phyloP scores from a whole-genome alignment of 2,113 vertebrate species.

The Gopherus flavomarginatus region DNA sequence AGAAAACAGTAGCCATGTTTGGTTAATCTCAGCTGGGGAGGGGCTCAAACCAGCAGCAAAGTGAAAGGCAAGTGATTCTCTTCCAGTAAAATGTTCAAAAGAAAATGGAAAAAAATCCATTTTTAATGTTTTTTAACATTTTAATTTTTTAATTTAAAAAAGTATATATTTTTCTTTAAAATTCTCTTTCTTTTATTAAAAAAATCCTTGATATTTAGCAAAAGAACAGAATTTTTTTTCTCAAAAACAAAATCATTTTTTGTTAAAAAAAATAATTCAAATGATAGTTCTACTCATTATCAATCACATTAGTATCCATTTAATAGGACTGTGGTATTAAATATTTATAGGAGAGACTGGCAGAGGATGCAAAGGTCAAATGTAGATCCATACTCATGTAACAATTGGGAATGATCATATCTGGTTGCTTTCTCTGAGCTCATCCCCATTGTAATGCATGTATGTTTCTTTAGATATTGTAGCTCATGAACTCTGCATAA shows the following conservation, averaged over 20 bases:
- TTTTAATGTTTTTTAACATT: too few relatives aligned
- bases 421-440: conserved; percentile 8
- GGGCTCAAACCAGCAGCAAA: not conserved
- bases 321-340: not conserved
- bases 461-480: conserved; percentile 66
- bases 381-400: not conserved
- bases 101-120: too few relatives aligned
- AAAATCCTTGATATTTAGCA: not conserved
- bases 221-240: not conserved
- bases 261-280: too few relatives aligned
- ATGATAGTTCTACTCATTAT: too few relatives aligned
- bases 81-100: not conserved
- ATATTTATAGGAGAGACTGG: not conserved
- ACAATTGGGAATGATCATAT: not conserved
- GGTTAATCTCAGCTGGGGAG: not conserved
- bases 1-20: not conserved
- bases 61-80: not conserved
- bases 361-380: not conserved
- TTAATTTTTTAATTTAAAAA: not conserved
- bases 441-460: not conserved
- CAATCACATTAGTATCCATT: not conserved
- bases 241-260: not conserved
- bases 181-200: not conserved
- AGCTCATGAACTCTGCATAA: conserved; percentile 56
- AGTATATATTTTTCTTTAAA: not conserved